Evolutionary conservation across 2,113 vertebrate species (phyloP), one percentile per base, ranked within the genome.

Genomic region (Jacana jacana): DNA sequence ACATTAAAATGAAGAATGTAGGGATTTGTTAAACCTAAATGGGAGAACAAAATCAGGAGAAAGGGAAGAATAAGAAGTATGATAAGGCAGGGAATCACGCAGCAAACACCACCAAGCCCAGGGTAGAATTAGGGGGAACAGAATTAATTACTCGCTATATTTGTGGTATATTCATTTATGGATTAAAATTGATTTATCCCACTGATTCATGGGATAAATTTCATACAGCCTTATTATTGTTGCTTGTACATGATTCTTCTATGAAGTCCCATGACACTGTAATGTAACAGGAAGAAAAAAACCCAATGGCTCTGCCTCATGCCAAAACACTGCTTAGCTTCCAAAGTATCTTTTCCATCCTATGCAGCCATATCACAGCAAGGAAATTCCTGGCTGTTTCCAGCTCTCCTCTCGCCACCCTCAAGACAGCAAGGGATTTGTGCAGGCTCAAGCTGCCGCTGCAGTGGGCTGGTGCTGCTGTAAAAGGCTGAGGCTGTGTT

Each of bases 311-410:
- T 91, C 37, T 83, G n/a, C 25, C 39, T 96, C 1, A 0, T 82
- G 86, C 88, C 83, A 86, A 79, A 94, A 78, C 72, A 58, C 88
- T 12, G 13, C 68, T 78, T 48, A 66, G 66, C 46, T 93, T 65
- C 48, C 3, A 54, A 87, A 44, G 52, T 71, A 33, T 35, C 37
- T 37, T 44, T 94, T 72, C 92, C 7, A 10, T 70, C 86, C 70
- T 52, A 22, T 37, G 28, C 33, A 55, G 61, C 64, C 0, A 0
- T 70, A 31, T 60, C 10, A 9, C 17, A 86, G 54, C 0, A 0
- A 69, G 61, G 68, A 73, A 42, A 63, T 25, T 52, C 20, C 68
- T 23, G 71, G 22, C 77, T 81, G 16, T 70, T 80, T 27, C 55
- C 72, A 88, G 63, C 28, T 89, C 30, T 88, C 11, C 64, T 85